Base-by-base conservation (phyloP, 2,888 invertebrate genomes). In the Zhengitettix transpicula region DNA sequence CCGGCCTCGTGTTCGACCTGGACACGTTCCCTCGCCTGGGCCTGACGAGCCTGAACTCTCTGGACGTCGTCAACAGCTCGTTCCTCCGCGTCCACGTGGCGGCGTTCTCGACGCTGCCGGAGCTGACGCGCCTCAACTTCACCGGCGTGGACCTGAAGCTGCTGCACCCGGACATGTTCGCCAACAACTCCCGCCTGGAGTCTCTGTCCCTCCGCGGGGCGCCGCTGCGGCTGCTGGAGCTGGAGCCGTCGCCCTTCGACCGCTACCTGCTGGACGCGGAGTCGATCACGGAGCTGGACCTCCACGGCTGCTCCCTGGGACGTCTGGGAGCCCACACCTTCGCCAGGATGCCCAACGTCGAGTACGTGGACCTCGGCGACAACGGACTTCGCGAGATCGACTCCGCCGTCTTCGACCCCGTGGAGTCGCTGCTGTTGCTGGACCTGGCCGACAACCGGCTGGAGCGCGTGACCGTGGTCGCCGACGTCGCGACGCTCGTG, bases 81-180 rank as follows among this genome's bases (percentile, higher is more conserved):
- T 83, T 89, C 67, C 74, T 78, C 55, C 78, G 78, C 60, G 77
- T 88, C 65, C 81, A 82, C 66, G 79, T 80, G 17, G 81, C 78
- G 56, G 87, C 87, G 0, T 89, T 89, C 75, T 78, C 80, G 63
- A 83, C 81, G 8, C 74, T 87, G 58, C 75, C 79, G 17, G 80
- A 82, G 64, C 73, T 89, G 41, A 84, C 82, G 65, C 78, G 83
- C 17, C 79, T 89, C 0, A 82, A 85, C 67, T 75, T 89, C 61
- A 81, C 84, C 2, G 82, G 83, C 68, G 83, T 84, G 61, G 82
- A 79, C 60, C 76, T 89, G 40, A 79, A 80, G 61, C 75, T 77
- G 59, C 75, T 89, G 56, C 81, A 85, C 65, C 82, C 84, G 0
- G 81, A 86, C 66, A 82, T 84, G 1, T 88, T 89, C 71, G 78